Evolutionary conservation across 1,140 invertebrate genomes (phyloP), one percentile per base, ranked within the genome.

Genomic region (Camponotus pennsylvanicus): DNA sequence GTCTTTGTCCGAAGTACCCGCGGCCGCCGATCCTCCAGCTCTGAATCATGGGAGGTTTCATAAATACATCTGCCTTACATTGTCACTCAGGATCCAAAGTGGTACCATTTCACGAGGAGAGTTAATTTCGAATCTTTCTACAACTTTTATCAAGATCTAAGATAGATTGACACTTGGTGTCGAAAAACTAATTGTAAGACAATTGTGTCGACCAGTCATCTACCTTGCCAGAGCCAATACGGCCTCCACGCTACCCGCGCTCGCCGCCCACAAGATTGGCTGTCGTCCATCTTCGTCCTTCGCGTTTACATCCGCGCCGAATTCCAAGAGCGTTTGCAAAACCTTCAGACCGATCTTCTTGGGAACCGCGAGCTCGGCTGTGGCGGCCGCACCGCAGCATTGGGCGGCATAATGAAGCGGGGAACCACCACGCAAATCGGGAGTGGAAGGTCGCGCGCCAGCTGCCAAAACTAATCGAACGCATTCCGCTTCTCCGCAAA

Each of bases 351-450:
- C 98, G 37, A 97, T 92, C 84, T 96, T 95, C 52, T 93, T 95
- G 0, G 95, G 94, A 6, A 95, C 92, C 15, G 94, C 92, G 2
- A 96, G 92, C 88, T 97, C 97, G 82, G 96, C 96, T 85, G 97
- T 97, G 11, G 96, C 96, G 6, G 97, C 97, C 21, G 97, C 97
- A 1, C 98, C 98, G 92, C 98, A 98, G 97, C 99, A 98, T 94
- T 99, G 99, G 27, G 99, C 98, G 0, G 99, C 99, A 95, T 99
- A 99, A 94, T 99, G 99, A 34, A 99, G 95, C 0, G 99, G 98
- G 92, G 98, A 98, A 11, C 99, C 99, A 6, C 98, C 98, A 93
- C 99, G 98, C 79, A 98, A 97, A 94, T 99, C 99, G 0, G 98
- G 97, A 0, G 97, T 97, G 0, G 97, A 97, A 15, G 98, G 96